Percentiles rank a stretch among this genome's conserved stretches.
These are phyloP conservation scores for Cavia porcellus DNA, from an alignment of 2,113 vertebrate species.

Conservation along the genomic window DNA sequence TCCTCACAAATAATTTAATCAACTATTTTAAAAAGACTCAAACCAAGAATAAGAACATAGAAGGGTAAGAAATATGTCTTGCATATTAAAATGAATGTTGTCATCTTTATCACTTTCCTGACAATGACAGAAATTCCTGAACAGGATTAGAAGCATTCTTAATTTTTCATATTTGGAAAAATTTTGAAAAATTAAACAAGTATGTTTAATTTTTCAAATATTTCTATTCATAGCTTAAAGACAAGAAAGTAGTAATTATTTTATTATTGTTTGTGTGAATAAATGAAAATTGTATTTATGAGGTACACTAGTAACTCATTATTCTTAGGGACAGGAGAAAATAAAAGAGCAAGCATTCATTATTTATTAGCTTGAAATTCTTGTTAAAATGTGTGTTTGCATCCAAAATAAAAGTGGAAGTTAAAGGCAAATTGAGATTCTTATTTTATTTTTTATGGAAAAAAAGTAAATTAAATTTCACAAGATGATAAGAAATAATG, in stretches of 20 bases:
- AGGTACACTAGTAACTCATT: background rate
- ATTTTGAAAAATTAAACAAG: too few species aligned
- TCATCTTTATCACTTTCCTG: background rate
- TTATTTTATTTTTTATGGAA: background rate
- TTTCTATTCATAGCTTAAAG: background rate
- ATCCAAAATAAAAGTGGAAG: constrained; percentile 31
- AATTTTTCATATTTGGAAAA: background rate
- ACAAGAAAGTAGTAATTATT: background rate
- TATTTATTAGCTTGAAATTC: background rate
- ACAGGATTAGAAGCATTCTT: background rate
- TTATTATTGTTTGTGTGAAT: background rate
- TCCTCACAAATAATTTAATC: background rate
- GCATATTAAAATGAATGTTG: background rate
- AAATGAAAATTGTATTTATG: background rate
- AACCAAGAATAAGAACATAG: background rate
- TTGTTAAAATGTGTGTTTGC: background rate
- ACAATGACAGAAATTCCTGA: background rate
- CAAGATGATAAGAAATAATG: background rate
- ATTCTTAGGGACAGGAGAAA: background rate
- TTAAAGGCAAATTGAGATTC: background rate
- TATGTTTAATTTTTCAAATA: background rate
- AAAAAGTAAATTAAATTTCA: background rate
- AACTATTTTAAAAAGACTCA: constrained; percentile 29
- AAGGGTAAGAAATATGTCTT: background rate
- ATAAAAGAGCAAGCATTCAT: background rate